Conservation (phyloP, 2,113 vertebrate genomes). For the Vidua chalybeata region DNA sequence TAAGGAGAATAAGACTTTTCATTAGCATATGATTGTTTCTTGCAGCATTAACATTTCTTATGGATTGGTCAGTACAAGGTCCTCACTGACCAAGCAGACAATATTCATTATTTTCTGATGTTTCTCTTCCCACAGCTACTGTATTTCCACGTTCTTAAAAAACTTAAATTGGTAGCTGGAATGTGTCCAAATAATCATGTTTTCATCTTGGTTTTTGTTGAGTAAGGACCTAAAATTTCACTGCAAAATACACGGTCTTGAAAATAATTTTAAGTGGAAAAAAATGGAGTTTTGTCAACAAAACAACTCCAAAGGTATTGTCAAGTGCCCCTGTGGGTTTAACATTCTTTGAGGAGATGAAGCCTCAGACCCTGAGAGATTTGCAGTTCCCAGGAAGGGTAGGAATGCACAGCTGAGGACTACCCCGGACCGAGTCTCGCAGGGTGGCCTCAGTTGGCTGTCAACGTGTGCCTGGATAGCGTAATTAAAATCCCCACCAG, state of each 20-base stretch:
- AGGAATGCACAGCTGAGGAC: neutral
- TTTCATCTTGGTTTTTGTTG: neutral
- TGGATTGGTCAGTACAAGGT: neutral
- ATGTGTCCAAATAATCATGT: neutral
- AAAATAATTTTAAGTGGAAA: neutral
- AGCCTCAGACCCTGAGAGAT: neutral
- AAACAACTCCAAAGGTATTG: neutral
- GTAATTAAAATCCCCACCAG: too few relatives aligned
- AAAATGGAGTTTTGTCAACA: neutral
- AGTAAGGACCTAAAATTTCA: neutral
- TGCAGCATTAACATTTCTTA: neutral
- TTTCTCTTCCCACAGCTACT: neutral
- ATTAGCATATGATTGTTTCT: neutral
- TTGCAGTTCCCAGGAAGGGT: neutral
- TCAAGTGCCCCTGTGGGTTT: neutral
- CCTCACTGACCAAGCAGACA: neutral
- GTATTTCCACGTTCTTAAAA: neutral
- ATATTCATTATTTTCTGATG: neutral
- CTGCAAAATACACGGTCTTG: neutral
- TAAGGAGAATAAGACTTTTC: neutral
- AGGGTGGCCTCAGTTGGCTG: too few relatives aligned
- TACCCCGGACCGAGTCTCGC: too few relatives aligned
- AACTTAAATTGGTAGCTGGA: neutral
- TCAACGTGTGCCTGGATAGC: too few relatives aligned
- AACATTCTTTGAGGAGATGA: neutral